Evolutionary conservation across 1,140 invertebrate species (phyloP), one percentile per base, ranked within the genome.

Genomic region (Acromyrmex charruanus): DNA sequence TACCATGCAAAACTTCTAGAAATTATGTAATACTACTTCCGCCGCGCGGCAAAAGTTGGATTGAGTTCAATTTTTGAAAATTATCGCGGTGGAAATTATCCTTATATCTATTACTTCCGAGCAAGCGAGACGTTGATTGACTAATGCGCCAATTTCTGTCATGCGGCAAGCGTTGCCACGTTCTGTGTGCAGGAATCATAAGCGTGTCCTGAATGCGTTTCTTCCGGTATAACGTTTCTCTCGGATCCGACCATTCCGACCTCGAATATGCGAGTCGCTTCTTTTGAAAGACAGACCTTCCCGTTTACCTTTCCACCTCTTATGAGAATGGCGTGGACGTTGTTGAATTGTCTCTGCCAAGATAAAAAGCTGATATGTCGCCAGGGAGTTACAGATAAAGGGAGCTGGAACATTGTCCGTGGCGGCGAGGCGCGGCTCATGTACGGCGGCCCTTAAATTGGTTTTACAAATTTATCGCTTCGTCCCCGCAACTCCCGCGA

Each of bases 351-450:
- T 91, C 87, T 89, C 80, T 71, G 35, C 21, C 55, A 66, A 89
- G 91, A 92, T 92, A 92, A 91, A 91, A 92, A 89, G 79, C 84
- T 80, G 90, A 91, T 89, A 90, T 89, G 89, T 90, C 82, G 86
- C 68, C 72, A 77, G 44, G 55, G 63, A 68, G 87, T 59, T 77
- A 53, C 69, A 85, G 89, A 90, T 90, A 90, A 90, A 90, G 58
- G 68, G 31, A 59, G 53, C 53, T 44, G 21, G 69, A 61, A 72
- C 86, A 68, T 31, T 35, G 71, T 80, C 63, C 18, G 39, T 14
- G 53, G 44, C 25, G 44, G 16, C 63, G 69, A 10, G 74, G 39
- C 68, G 53, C 81, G 89, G 49, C 65, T 55, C 88, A 53, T 86
- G 81, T 86, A 86, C 66, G 66, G 89, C 89, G 71, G 74, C 55